Evolutionary conservation across 2,113 vertebrate species (phyloP), one percentile per base, ranked within the genome.

Genomic region (Entelurus aequoreus): DNA sequence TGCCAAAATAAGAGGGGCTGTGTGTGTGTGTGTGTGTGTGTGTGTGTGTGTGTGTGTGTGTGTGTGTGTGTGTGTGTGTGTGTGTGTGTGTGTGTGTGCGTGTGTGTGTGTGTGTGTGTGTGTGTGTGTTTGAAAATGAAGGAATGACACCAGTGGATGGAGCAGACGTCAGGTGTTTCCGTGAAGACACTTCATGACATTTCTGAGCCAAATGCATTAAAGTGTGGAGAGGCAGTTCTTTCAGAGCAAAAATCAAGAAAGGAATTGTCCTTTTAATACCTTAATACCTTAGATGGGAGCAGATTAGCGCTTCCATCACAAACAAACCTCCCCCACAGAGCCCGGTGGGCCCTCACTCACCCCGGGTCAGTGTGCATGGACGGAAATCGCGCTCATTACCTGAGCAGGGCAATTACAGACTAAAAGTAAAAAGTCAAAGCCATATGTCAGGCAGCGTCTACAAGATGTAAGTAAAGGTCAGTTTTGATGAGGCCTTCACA

Each of bases 391-490:
- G 70, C 82, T 82, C 51, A 55, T 85, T 86, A 79, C 80, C 77
- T 70, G 72, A 82, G 75, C 59, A 9, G 54, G 69, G 71, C 82
- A 82, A 84, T 85, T 83, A 83, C 72, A 72, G 74, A 67, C 72
- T 77, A 76, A 72, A 80, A 82, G 68, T 65, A 74, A 84, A 84
- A 84, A 84, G 81, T 78, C 84, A 79, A 68, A 63, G 68, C 82
- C 81, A 85, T 87, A 82, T 85, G 78, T 47, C 70, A 68, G 67
- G 75, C 71, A 69, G 76, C 79, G 80, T 82, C 75, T 84, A 85
- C 84, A 86, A 79, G 66, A 83, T 68, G 68, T 63, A 66, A 69
- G 76, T 82, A 86, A 88, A 88, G 85, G 87, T 87, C 87, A 85
- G 13, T 65, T 84, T 76, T 86, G 79, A 85, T 81, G 77, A 84